Conservation (phyloP, 2,113 vertebrate genomes). For the Hipposideros armiger region DNA sequence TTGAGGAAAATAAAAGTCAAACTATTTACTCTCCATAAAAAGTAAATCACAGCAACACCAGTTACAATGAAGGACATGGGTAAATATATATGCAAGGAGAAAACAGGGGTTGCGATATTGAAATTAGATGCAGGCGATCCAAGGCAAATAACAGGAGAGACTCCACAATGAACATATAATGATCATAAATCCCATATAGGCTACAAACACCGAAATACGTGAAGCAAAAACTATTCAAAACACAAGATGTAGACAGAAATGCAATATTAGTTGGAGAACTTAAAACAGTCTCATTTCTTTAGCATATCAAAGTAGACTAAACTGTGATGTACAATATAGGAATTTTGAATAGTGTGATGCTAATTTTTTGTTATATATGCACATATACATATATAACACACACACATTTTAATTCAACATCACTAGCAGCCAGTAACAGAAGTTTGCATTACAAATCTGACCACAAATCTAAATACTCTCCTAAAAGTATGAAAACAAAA, state of each 20-base stretch:
- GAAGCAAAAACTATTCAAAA: background rate
- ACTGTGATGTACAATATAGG: background rate
- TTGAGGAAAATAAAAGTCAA: background rate
- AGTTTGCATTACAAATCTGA: background rate
- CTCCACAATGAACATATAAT: background rate
- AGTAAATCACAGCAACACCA: background rate
- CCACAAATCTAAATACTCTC: background rate
- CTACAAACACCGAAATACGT: background rate
- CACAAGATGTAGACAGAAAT: background rate
- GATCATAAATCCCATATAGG: background rate
- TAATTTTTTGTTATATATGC: background rate
- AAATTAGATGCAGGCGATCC: background rate
- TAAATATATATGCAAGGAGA: background rate
- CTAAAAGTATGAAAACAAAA: slow-evolving; percentile 18
- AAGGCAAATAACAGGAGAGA: background rate
- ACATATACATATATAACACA: background rate
- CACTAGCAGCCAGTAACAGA: background rate
- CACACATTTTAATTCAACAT: background rate
- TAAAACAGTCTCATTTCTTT: background rate
- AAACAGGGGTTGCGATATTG: background rate
- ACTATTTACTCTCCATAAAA: background rate
- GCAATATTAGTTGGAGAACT: background rate
- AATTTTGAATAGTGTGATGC: background rate
- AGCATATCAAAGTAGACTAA: background rate
- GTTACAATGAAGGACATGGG: background rate